Base-by-base conservation (phyloP, 2,113 vertebrate genomes). In the Galbula dea region DNA sequence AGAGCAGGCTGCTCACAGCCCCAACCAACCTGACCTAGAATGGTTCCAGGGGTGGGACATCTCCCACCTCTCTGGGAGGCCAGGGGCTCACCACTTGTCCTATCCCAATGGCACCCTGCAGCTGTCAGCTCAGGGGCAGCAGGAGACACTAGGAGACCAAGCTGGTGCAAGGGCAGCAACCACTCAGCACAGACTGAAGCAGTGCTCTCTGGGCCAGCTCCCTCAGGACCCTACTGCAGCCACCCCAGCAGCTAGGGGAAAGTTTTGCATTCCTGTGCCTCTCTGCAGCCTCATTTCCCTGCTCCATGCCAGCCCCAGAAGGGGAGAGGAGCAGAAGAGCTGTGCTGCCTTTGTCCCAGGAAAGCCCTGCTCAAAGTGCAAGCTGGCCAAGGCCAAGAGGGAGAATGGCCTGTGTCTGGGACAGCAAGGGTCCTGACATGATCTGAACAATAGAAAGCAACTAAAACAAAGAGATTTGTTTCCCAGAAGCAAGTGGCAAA, bases 391-490 rank as follows among this genome's bases (percentile, higher is more conserved):
- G 36, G 73, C 68, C 83, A 32, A 20, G 36, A 22, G 49, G 81
- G 80, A 83, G 48, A 79, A 63, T 2, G 1, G 49, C 34, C 57
- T 1, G 46, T 24, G 82, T 39, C 32, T 12, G 82, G 66, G 85
- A 54, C 90, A 89, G 82, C n/a, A 3, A 37, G 41, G 86, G 36
- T 7, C 83, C 92, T 51, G 57, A 41, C 62, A 10, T 13, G 86
- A 45, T 24, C 79, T 2, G 0, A 87, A 46, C 82, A 74, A 59
- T 4, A 19, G 23, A 9, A 26, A 67, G 54, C 1, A 8, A 65
- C 17, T 3, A 8, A 55, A 55, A 93, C 88, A 89, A 93, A 94
- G 88, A 57, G 83, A 36, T 77, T 88, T 94, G 86, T 94, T 83
- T 54, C 67, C 30, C 76, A 36, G 79, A 73, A 55, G 0, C 0